Base-by-base conservation (phyloP, 2,113 vertebrate species). In the Cinclus mexicanus region DNA sequence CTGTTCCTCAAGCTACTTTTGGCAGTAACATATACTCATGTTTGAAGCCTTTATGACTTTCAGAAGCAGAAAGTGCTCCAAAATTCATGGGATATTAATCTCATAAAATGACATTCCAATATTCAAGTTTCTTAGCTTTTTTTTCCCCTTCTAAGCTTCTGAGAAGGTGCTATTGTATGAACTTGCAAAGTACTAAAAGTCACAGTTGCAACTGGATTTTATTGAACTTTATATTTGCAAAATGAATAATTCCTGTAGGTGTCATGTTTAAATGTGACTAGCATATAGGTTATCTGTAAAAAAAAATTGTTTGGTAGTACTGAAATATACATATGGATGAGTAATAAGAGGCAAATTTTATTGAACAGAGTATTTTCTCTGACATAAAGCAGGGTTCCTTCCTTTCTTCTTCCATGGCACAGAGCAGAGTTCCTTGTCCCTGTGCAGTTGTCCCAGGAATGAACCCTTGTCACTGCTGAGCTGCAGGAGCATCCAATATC, bases 201-300 rank as follows among this genome's bases (percentile, higher is more conserved):
- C 78, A 79, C 37, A 82, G 41, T 44, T 82, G n/a, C 67, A 81
- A 65, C 72, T 81, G 28, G 29, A 91, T 84, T 93, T 91, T 87
- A 87, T 81, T 65, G 91, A 60, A 33, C 50, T 85, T 89, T 64
- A 57, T 71, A 44, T 90, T 94, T 93, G 28, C 23, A 91, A 91
- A 95, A 75, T 44, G n/a, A 93, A 26, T 52, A 64, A 76, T 75
- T 71, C 39, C 64, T 71, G 15, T 68, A 76, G 33, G 33, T 64
- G 31, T 5, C 49, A 20, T 57, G 70, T 86, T 93, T 86, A 60
- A 55, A 76, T 53, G 35, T 69, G 35, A 76, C 37, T 86, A 86
- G 80, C 31, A 14, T 83, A 68, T 17, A 88, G 39, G 57, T 86
- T 76, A 86, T 72, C 53, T 53, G 57, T 83, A 87, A 91, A 93